Percentiles rank a stretch among this genome's conserved stretches.
Evolutionary conservation across 2,797 vertebrate genomes (phyloP).

Genomic region (Premnoplex brunnescens): DNA sequence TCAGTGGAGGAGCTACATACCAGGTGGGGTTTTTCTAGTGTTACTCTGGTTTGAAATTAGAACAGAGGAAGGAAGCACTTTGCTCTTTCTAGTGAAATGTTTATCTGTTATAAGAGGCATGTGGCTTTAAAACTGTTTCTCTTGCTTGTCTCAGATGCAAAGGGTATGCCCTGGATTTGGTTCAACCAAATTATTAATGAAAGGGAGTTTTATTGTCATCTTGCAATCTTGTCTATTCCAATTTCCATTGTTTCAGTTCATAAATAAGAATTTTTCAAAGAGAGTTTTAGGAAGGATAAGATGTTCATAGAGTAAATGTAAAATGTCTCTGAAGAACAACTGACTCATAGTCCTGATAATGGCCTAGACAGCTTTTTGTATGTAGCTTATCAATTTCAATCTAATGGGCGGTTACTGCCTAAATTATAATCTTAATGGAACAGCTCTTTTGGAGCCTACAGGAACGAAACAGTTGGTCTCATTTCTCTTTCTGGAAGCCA

Average conservation of each 20-base stretch:
- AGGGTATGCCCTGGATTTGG: background rate
- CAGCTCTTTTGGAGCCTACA: background rate
- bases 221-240: background rate
- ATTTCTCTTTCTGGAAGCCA: background rate
- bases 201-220: background rate
- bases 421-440: background rate
- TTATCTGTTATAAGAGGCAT: background rate
- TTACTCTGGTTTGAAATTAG: constrained; percentile 46
- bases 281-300: background rate
- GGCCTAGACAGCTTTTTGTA: background rate
- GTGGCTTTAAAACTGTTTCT: constrained; percentile 11
- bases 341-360: background rate
- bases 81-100: constrained; percentile 53
- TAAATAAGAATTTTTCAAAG: background rate
- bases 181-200: background rate
- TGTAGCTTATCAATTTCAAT: background rate
- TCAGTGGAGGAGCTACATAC: background rate
- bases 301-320: background rate
- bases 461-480: background rate
- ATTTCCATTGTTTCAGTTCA: background rate
- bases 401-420: background rate
- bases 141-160: background rate
- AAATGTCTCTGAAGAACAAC: background rate
- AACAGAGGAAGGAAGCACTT: constrained; percentile 63
- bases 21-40: background rate